phyloP scores from a whole-genome alignment of 2,113 vertebrate genomes.

The Lepus timidus region DNA sequence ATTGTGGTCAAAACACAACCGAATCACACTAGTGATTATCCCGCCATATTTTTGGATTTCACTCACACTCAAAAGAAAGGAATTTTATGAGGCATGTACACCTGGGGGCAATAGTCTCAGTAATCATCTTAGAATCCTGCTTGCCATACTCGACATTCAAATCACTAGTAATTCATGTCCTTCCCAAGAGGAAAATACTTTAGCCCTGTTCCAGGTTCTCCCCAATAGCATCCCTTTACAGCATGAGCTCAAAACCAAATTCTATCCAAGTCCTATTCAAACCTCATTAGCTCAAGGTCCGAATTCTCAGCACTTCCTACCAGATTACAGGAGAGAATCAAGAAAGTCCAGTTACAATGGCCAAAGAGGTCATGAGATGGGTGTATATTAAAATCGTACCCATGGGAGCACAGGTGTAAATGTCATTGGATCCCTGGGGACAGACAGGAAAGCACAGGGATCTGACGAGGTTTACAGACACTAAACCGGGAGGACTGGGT shows the following conservation, averaged over 20 bases:
- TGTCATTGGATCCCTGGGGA: not conserved
- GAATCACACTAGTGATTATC: not conserved
- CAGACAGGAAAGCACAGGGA: not conserved
- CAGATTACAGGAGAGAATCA: not conserved
- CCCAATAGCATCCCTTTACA: not conserved
- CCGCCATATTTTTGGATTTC: not conserved
- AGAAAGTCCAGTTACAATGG: not conserved
- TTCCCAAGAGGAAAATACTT: not conserved
- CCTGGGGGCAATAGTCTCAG: not conserved
- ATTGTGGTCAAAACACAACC: not conserved
- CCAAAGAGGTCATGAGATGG: not conserved
- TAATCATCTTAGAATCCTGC: not conserved
- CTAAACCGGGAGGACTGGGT: not conserved
- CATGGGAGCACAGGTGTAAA: not conserved
- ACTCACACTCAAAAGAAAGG: not conserved
- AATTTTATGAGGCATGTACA: not conserved
- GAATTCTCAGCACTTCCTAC: not conserved
- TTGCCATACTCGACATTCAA: not conserved
- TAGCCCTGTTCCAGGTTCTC: not conserved
- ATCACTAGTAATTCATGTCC: not conserved
- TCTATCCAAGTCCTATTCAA: not conserved
- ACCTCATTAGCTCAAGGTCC: not conserved
- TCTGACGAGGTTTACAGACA: not conserved
- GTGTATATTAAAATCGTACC: not conserved
- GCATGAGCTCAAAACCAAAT: not conserved